phyloP scores from a whole-genome alignment of 2,888 invertebrate genomes.

The Agrotis exclamationis region DNA sequence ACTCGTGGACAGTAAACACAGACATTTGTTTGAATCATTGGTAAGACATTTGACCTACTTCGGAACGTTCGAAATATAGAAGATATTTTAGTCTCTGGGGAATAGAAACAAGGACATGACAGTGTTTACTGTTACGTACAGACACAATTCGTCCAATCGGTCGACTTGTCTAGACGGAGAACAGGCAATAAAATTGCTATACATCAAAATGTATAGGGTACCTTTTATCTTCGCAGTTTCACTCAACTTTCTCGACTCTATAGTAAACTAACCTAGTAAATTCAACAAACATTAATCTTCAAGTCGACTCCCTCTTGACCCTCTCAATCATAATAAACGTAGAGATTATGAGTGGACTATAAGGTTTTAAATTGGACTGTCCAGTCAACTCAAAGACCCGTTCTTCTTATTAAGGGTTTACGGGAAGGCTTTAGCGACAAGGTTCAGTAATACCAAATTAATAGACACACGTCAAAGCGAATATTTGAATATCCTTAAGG shows the following conservation, averaged over 20 bases:
- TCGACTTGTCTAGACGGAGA: constrained; percentile 38
- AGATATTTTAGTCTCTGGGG: constrained; percentile 15
- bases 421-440: constrained; percentile 5
- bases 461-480: constrained; percentile 8
- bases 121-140: constrained; percentile 5
- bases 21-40: constrained; percentile 43
- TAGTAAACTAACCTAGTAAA: constrained; percentile 4
- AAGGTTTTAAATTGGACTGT: constrained; percentile 20
- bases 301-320: constrained; percentile 8
- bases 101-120: constrained; percentile 27
- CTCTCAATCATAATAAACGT: constrained; percentile 30
- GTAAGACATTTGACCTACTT: constrained; percentile 45
- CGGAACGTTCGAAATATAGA: constrained; percentile 8
- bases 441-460: constrained; percentile 6
- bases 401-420: not conserved
- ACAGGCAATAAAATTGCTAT: constrained; percentile 27
- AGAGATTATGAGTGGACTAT: constrained; percentile 11
- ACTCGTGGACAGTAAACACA: constrained; percentile 15
- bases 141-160: constrained; percentile 35
- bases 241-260: constrained; percentile 5
- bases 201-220: constrained; percentile 8
- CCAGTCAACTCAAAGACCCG: not conserved
- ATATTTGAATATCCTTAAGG: constrained; percentile 36
- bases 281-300: constrained; percentile 6
- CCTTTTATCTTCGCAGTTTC: not conserved